Evolutionary conservation across 1,140 invertebrate genomes (phyloP), one percentile per base, ranked within the genome.

Genomic region (Trichonephila clavipes): DNA sequence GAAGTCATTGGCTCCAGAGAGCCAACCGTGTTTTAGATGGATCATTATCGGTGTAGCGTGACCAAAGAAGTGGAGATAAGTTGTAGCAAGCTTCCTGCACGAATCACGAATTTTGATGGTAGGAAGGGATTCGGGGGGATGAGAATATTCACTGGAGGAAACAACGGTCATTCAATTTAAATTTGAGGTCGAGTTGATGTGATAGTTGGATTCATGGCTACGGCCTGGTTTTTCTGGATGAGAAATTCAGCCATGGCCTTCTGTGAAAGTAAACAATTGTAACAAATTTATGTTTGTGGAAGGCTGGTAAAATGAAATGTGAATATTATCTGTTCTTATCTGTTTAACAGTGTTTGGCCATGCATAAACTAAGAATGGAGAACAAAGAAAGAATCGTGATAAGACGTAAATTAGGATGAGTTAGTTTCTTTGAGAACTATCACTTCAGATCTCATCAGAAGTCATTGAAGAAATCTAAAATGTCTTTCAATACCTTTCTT

Each of bases 1-100:
- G 21, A 64, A 93, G 85, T 88, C 92, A 93, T 93, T 93, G 92
- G 92, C 92, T 93, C 86, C 62, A 51, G 59, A 62, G 34, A 72
- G 28, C 91, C 91, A 92, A 92, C 91, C 91, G 72, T 90, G 89
- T 77, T 90, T 62, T 72, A n/a, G 44, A 51, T n/a, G 92, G 92
- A 93, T 93, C 92, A 93, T 93, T 93, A 93, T 93, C 92, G n/a
- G 19, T 51, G 8, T 88, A 64, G 85, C 92, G 92, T 93, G 92
- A 93, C 92, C 92, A 88, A 51, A 81, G 66, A 88, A 77, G 19
- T 64, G 85, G 66, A 93, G 92, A 93, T 93, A 62, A 93, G 92
- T 61, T 82, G 69, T 88, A 88, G 64, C 92, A 86, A 81, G 86
- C 72, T 93, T 93, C 92, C 92, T 93, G 92, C 69, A 28, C 44